Percentiles rank a stretch among this genome's conserved stretches.
Conservation (phyloP, 2,797 vertebrate species). For the Astyanax mexicanus region DNA sequence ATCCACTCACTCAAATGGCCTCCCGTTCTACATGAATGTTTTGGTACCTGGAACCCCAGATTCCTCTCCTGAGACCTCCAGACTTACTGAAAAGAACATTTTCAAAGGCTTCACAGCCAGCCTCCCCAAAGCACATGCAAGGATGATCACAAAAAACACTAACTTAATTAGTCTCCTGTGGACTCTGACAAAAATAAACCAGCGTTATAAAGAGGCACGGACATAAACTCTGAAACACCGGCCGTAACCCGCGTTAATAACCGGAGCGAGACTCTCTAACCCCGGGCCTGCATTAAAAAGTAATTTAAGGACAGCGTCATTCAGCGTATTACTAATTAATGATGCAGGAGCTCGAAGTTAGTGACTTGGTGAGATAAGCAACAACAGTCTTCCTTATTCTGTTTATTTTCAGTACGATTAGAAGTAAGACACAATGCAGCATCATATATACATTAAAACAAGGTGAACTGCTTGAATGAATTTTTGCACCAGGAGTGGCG, state of each 20-base stretch:
- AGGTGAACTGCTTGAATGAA: too few relatives aligned
- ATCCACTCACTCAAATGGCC: background rate
- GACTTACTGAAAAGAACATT: background rate
- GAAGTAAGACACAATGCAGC: too few relatives aligned
- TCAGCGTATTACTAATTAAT: slow-evolving; percentile 43
- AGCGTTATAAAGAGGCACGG: slow-evolving; percentile 5
- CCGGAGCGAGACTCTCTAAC: slow-evolving; percentile 10
- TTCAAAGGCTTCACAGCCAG: slow-evolving; percentile 1
- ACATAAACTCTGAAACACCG: slow-evolving; percentile 20
- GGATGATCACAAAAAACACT: slow-evolving; percentile 28
- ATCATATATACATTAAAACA: too few relatives aligned
- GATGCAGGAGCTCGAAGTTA: slow-evolving; percentile 28
- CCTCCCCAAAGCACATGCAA: slow-evolving; percentile 22
- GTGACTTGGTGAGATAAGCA: too few relatives aligned
- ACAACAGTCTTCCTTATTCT: background rate
- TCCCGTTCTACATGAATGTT: background rate
- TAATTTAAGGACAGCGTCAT: background rate
- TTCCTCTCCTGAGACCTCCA: background rate
- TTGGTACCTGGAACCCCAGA: background rate
- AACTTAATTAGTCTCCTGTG: slow-evolving; percentile 44
- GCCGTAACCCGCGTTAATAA: slow-evolving; percentile 37
- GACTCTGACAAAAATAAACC: slow-evolving; percentile 31
- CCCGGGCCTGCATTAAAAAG: background rate
- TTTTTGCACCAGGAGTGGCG: too few relatives aligned
- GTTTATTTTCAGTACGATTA: background rate